Evolutionary conservation across 2,113 vertebrate species (phyloP), one percentile per base, ranked within the genome.

Genomic region (Chaetops frenatus): DNA sequence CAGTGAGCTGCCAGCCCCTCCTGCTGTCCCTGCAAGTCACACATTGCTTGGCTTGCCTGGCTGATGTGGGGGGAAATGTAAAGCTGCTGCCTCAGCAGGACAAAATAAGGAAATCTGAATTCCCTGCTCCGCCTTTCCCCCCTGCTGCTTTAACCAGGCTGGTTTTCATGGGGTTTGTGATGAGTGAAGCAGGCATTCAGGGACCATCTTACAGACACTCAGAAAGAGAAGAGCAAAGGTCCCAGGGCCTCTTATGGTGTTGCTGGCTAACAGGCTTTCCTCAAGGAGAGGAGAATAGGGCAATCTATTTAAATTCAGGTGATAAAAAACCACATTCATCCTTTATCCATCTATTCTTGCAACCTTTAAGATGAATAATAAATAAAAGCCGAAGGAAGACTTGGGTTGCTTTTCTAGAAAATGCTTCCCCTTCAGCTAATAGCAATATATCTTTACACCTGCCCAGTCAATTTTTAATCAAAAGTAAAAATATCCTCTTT

Each of bases 391-490:
- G 64, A 77, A 82, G 54, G 23, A 95, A 85, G 70, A 35, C 12
- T 48, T 57, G 33, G 15, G n/a, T 71, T 51, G 36, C 8, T 81
- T 77, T 58, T 76, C 38, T 83, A 51, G 38, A 71, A 88, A 81
- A 71, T 40, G 10, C 25, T 84, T 88, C 51, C 60, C 64, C 36
- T 90, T 92, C 48, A 67, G 40, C 28, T 88, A 80, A 81, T 51
- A 28, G 67, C 64, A 67, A 53, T 93, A 19, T 64, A 58, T 88
- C 82, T 81, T 81, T 64, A 92, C 31, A 90, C 28, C 35, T 84
- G 7, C 53, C 90, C 88, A 57, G 64, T 35, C 82, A 73, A 78
- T 92, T 95, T 93, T 92, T 90, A 90, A 92, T 94, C 72, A 90
- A 60, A 94, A 88, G 51, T 73, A 74, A 83, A 83, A 94, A 87